Percentiles rank a stretch among this genome's conserved stretches.
These are phyloP conservation scores for Pelosia muscerda DNA, from an alignment of 2,888 invertebrate species.

Conservation along the genomic window DNA sequence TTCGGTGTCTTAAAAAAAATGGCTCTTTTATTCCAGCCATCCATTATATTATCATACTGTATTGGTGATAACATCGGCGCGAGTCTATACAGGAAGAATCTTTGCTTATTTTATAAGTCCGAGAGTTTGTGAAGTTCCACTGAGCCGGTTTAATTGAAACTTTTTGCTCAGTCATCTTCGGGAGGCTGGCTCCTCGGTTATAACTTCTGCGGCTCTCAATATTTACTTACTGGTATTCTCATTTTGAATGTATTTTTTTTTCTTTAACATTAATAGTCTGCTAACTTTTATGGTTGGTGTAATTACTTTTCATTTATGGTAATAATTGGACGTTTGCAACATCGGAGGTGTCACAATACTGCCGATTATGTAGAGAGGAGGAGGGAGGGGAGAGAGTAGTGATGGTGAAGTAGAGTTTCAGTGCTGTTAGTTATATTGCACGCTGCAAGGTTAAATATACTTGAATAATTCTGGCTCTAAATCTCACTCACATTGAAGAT, in stretches of 20 bases:
- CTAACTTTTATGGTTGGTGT: not conserved
- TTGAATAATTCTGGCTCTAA: too few species aligned
- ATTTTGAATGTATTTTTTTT: not conserved
- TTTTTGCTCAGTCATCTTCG: conserved; percentile 17
- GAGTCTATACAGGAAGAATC: not conserved
- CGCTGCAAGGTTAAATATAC: too few species aligned
- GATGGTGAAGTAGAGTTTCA: too few species aligned
- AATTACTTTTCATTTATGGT: not conserved
- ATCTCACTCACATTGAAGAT: too few species aligned
- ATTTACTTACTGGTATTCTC: conserved; percentile 3
- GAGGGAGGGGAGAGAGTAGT: too few species aligned
- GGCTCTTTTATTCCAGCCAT: not conserved
- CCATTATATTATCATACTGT: not conserved
- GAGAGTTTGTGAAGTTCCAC: conserved; percentile 1
- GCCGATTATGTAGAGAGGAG: too few species aligned
- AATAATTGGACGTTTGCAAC: too few species aligned
- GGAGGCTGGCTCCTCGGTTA: conserved; percentile 11
- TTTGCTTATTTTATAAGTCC: conserved; percentile 9
- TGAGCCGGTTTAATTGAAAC: conserved; percentile 20
- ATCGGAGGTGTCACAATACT: too few species aligned
- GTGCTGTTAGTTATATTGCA: too few species aligned
- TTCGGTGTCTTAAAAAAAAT: too few species aligned
- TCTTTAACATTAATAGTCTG: not conserved
- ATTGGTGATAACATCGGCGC: not conserved
- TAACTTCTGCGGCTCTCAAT: conserved; percentile 14